Base-by-base conservation (phyloP, 1,140 invertebrate genomes). In the Euschistus heros region DNA sequence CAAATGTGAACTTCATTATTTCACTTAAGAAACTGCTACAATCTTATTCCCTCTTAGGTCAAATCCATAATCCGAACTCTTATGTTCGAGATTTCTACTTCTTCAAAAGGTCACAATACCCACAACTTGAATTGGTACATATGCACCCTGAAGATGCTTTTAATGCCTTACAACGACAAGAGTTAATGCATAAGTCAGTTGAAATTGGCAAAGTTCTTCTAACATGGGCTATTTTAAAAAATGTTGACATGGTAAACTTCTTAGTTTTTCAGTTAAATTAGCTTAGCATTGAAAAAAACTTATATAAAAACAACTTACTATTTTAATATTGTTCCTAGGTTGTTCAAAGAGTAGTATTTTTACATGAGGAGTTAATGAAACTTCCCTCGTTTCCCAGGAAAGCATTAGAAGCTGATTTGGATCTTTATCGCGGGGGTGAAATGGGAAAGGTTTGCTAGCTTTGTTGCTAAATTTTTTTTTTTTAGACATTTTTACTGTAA, bases 361-460 rank as follows among this genome's bases (percentile, higher is more conserved):
- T 99, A 14, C 96, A 99, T 75, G 97, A 99, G 74, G 97, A 99
- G 78, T 80, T 99, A 0, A 97, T 97, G 84, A 99, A 99, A 76
- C 77, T 98, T 30, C 97, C 96, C 0, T 93, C 95, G 0, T 99
- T 99, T 78, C 97, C 97, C 0, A 82, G 97, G 57, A 98, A 98
- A 79, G 94, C 96, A 15, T 77, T 99, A 0, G 97, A 99, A 77
- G 89, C 94, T 17, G 95, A 99, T 76, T 84, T 99, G 68, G 88
- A 92, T 74, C 79, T 99, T 44, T 96, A 97, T 76, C 87, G 89
- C 75, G 85, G 90, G 24, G 96, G 94, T 14, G 83, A 87, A 71
- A 85, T 95, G 72, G 96, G 96, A 47, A 88, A 91, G 74, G 87
- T 88, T 77, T 18, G 3, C 10, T 20, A 47, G 20, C 15, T 65